Evolutionary conservation across 2,113 vertebrate species (phyloP).

Genomic region (Microtus richardsoni): DNA sequence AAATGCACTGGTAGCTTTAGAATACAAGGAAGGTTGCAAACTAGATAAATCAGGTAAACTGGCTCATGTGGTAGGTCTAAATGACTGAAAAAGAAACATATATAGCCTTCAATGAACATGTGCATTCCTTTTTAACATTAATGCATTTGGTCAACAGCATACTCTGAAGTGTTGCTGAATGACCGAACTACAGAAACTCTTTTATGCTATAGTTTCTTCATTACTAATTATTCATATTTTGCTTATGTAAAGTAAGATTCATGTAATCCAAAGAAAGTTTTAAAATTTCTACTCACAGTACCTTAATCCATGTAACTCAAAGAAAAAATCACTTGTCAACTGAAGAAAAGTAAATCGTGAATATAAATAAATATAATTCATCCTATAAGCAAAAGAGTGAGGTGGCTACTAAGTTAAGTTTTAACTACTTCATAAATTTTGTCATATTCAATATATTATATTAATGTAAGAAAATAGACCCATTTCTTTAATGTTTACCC

Average conservation of each 20-base stretch:
- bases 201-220: background rate
- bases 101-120: constrained; percentile 43
- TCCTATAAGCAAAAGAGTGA: background rate
- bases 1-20: constrained; percentile 54
- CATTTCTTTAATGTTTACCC: background rate
- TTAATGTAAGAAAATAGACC: background rate
- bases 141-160: constrained; percentile 41
- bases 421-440: constrained; percentile 25
- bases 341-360: background rate
- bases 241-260: background rate
- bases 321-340: background rate
- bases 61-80: constrained; percentile 59
- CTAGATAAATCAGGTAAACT: constrained; percentile 62
- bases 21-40: constrained; percentile 60
- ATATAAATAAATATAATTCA: background rate
- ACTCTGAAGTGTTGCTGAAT: constrained; percentile 42
- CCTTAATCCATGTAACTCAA: background rate
- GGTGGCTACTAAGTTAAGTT: background rate
- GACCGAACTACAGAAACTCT: constrained; percentile 26
- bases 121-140: constrained; percentile 56
- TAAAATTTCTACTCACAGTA: background rate
- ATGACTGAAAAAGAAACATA: constrained; percentile 73
- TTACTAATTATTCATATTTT: constrained; percentile 39
- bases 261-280: background rate
- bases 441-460: background rate